phyloP scores from a whole-genome alignment of 2,888 invertebrate genomes.

The Leptarthrus brevirostris region DNA sequence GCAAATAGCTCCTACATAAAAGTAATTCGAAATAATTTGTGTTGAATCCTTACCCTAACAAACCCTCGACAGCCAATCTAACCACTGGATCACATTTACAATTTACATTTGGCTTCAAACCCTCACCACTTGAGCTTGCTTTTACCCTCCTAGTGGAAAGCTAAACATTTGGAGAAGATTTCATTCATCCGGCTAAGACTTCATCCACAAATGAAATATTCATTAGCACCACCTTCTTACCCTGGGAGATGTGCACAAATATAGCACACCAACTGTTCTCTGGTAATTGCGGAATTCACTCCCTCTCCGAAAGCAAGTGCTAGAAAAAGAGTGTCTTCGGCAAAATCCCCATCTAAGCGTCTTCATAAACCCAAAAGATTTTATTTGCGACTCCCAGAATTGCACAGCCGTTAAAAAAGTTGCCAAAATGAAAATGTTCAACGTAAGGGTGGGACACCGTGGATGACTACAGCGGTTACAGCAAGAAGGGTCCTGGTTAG shows the following conservation, averaged over 20 bases:
- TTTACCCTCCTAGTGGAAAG: conserved; percentile 37
- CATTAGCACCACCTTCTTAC: conserved; percentile 59
- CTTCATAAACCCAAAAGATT: conserved; percentile 51
- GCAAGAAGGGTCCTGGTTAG: conserved; percentile 5
- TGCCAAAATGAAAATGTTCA: conserved; percentile 48
- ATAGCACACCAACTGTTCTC: conserved; percentile 33
- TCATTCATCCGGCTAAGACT: conserved; percentile 46
- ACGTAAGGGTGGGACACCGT: neutral
- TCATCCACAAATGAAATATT: conserved; percentile 60
- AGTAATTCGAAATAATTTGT: conserved; percentile 48
- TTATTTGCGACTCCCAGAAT: conserved; percentile 48
- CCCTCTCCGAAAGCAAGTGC: conserved; percentile 26
- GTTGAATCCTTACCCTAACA: conserved; percentile 45
- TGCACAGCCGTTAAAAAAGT: conserved; percentile 47
- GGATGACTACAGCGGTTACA: conserved; percentile 29
- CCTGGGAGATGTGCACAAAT: conserved; percentile 51
- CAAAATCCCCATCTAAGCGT: conserved; percentile 50
- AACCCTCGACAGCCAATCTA: conserved; percentile 46
- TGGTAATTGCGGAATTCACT: conserved; percentile 42
- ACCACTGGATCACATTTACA: conserved; percentile 49
- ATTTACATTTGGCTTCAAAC: conserved; percentile 44
- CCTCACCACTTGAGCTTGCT: conserved; percentile 17
- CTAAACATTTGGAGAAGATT: conserved; percentile 39
- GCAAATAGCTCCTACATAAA: conserved; percentile 46
- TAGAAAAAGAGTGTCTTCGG: conserved; percentile 41